phyloP scores from a whole-genome alignment of 2,888 invertebrate genomes.

The Latrodectus hesperus region DNA sequence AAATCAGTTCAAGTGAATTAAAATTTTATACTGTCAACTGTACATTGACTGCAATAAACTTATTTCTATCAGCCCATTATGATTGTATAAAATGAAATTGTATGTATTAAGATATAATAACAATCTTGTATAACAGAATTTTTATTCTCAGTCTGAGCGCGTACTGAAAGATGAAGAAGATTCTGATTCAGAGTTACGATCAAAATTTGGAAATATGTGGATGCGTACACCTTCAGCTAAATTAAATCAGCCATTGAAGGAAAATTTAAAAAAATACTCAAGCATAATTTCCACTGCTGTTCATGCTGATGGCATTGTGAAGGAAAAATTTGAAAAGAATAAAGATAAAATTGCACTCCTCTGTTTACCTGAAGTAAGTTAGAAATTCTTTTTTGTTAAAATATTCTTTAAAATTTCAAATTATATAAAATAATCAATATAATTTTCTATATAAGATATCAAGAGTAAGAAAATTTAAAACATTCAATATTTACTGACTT shows the following conservation, averaged over 20 bases:
- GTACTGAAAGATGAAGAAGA: conserved; percentile 92
- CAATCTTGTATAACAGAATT: too few species aligned
- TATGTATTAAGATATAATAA: too few species aligned
- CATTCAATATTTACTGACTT: too few species aligned
- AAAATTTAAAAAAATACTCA: conserved; percentile 93
- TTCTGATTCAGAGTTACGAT: conserved; percentile 89
- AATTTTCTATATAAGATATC: too few species aligned
- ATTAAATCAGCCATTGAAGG: conserved; percentile 90
- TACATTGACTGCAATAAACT: too few species aligned
- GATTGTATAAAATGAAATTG: too few species aligned
- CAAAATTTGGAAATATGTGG: conserved; percentile 96
- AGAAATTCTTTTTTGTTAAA: background rate
- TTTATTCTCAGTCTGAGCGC: conserved; percentile 80
- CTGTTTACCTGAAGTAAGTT: conserved; percentile 79
- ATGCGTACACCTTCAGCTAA: conserved; percentile 88
- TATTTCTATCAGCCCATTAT: too few species aligned
- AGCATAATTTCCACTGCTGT: conserved; percentile 93
- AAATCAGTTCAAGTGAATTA: too few species aligned
- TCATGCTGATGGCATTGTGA: conserved; percentile 85
- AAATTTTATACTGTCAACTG: too few species aligned
- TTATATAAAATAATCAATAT: background rate
- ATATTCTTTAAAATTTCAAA: background rate
- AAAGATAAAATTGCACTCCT: conserved; percentile 87
- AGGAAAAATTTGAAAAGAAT: conserved; percentile 88
- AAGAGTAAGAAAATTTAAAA: too few species aligned